Evolutionary conservation across 1,140 invertebrate genomes (phyloP), one percentile per base, ranked within the genome.

Genomic region (Drosophila subobscura): DNA sequence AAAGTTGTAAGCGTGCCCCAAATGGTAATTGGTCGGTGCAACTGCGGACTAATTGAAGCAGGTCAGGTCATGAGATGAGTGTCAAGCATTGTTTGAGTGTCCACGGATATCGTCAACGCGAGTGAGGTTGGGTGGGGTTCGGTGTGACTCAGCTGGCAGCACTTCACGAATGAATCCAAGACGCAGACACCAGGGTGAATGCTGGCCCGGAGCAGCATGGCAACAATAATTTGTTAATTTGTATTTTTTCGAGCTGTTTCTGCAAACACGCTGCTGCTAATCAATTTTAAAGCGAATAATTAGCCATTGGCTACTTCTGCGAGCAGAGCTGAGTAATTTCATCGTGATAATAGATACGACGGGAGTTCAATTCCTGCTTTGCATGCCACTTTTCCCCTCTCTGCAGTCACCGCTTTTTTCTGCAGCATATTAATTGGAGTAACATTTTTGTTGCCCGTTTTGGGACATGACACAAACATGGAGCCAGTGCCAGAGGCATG

Each of bases 31-130:
- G 3, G 29, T 10, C 29, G 41, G 4, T 66, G 63, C 37, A 46
- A 42, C 41, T 27, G 58, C 51, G 20, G 47, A 84, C 70, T 61
- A 65, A 86, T 67, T 85, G 60, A 77, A 81, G 83, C 83, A 85
- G 81, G 81, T 85, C 80, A 86, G 70, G 68, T 54, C 51, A 57
- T 56, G 52, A 25, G 22, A n/a, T 16, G 50, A 10, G 7, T 41
- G 22, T 41, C 33, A 42, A 8, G 50, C 46, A 74, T 81, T 77
- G 55, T 81, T 68, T 81, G 73, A 74, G 59, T 10, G 33, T 37
- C 33, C 56, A 5, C 57, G 61, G 27, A 53, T 37, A 54, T 40
- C 51, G 29, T 44, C 37, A n/a, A 52, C 64, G 64, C 50, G 59
- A 49, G 49, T 56, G 47, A 16, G 33, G 10, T 41, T 33, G 0